phyloP scores from a whole-genome alignment of 2,888 invertebrate species.

The Danaus chrysippus region DNA sequence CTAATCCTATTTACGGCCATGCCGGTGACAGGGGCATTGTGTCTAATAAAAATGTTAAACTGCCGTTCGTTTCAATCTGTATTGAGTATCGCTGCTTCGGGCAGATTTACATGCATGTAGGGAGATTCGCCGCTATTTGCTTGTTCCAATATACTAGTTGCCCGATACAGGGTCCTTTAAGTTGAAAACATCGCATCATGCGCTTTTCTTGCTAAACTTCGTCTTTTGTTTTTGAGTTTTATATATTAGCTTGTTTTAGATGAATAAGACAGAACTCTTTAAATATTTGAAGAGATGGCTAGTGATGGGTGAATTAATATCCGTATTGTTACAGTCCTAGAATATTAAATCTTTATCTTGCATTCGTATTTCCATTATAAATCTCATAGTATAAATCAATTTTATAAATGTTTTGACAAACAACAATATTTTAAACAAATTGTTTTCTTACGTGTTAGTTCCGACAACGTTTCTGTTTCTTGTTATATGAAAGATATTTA shows the following conservation, averaged over 20 bases:
- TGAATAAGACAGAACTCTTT: slow-evolving; percentile 13
- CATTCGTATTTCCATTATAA: neutral
- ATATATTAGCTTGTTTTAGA: slow-evolving; percentile 21
- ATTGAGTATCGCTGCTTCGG: slow-evolving; percentile 54
- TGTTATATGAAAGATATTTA: neutral
- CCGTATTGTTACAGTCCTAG: slow-evolving; percentile 3
- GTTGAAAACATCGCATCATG: slow-evolving; percentile 30
- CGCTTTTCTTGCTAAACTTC: slow-evolving; percentile 18
- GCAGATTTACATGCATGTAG: slow-evolving; percentile 71
- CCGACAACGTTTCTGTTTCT: neutral
- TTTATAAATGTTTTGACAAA: neutral
- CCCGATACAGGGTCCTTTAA: slow-evolving; percentile 31
- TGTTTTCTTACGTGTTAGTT: neutral
- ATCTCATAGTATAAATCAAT: neutral
- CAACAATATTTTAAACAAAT: neutral
- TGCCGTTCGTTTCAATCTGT: slow-evolving; percentile 63
- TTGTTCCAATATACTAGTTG: slow-evolving; percentile 49
- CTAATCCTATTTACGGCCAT: slow-evolving; percentile 29
- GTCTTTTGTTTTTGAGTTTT: slow-evolving; percentile 27
- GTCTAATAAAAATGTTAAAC: slow-evolving; percentile 68
- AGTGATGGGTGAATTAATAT: neutral
- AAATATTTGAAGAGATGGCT: slow-evolving; percentile 12
- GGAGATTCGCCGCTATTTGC: slow-evolving; percentile 54
- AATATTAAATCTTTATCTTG: neutral
- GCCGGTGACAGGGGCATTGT: slow-evolving; percentile 38